phyloP scores from a whole-genome alignment of 2,113 vertebrate genomes.

The cattle (Bos taurus) region DNA sequence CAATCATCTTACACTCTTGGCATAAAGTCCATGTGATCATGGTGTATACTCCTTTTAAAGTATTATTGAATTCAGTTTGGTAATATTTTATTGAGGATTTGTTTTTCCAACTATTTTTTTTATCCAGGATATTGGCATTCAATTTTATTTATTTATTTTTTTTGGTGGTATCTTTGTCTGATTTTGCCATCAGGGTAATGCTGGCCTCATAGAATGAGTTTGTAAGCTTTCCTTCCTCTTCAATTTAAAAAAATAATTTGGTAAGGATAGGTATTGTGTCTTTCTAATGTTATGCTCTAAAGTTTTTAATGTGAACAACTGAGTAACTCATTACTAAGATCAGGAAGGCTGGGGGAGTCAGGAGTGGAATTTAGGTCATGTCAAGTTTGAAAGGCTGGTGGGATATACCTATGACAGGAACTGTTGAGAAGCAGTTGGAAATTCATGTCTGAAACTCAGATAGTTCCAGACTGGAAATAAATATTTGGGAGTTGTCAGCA shows the following conservation, averaged over 20 bases:
- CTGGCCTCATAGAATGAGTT: not conserved
- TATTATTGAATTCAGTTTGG: not conserved
- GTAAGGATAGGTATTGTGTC: not conserved
- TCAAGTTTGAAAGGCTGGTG: not conserved
- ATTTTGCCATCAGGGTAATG: not conserved
- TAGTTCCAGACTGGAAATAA: not conserved
- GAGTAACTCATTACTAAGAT: not conserved
- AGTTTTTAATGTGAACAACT: not conserved
- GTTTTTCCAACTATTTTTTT: not conserved
- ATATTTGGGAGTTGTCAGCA: not conserved
- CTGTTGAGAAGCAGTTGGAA: not conserved
- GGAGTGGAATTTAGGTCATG: not conserved
- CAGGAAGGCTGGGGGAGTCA: not conserved
- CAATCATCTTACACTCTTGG: not conserved
- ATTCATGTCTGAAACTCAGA: not conserved
- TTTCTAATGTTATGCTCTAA: not conserved
- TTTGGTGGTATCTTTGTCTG: not conserved
- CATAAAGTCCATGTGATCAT: not conserved
- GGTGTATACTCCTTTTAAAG: not conserved
- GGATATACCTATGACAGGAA: not conserved
- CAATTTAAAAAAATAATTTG: not conserved
- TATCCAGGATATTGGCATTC: not conserved
- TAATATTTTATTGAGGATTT: not conserved
- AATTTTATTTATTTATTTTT: not conserved
- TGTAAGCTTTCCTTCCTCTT: not conserved